Evolutionary conservation across 2,797 vertebrate species (phyloP).

Genomic region (Dryobates pubescens): DNA sequence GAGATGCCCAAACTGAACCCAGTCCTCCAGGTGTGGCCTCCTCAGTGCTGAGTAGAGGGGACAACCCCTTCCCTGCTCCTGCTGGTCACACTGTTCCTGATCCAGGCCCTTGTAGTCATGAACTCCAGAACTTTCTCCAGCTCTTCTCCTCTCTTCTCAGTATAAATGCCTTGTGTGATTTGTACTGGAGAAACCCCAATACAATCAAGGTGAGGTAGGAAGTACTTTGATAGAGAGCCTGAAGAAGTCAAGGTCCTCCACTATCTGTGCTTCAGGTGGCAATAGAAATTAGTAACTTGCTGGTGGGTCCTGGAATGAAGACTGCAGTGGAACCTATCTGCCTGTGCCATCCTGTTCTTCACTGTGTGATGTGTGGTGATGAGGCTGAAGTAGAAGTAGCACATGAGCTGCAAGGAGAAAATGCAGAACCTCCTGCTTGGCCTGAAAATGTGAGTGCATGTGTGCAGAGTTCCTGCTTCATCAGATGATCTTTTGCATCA

Average conservation of each 20-base stretch:
- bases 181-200: not conserved
- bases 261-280: slow-evolving; percentile 2
- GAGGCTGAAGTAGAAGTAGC: not conserved
- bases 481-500: slow-evolving; percentile 27
- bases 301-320: not conserved
- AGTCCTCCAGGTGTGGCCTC: no score
- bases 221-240: not conserved
- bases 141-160: not conserved
- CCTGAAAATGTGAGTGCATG: not conserved
- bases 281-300: not conserved
- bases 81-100: no score
- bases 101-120: not conserved
- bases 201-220: not conserved
- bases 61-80: no score
- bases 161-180: not conserved
- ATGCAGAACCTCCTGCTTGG: not conserved
- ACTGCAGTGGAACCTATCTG: not conserved
- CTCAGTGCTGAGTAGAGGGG: no score
- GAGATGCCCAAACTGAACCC: no score
- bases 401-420: not conserved
- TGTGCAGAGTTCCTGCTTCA: slow-evolving; percentile 8
- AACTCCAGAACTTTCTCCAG: not conserved
- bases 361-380: not conserved
- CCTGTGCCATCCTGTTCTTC: not conserved
- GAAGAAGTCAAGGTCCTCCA: not conserved